These are phyloP conservation scores for Drosophila melanosoma DNA, from an alignment of 2,888 invertebrate genomes.

Conservation along the genomic window DNA sequence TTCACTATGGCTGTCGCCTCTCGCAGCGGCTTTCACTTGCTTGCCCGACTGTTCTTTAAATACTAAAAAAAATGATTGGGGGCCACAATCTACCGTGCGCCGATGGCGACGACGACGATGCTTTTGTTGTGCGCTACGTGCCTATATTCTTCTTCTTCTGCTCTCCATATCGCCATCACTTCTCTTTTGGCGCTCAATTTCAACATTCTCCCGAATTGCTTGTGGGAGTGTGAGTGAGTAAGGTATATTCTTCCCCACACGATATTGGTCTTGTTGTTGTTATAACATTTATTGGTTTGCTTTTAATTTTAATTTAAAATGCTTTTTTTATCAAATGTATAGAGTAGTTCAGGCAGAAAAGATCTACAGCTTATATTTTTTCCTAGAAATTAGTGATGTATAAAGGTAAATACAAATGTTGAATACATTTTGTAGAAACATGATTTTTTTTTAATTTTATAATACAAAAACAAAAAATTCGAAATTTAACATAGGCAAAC, in stretches of 20 bases:
- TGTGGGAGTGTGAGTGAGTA: constrained; percentile 18
- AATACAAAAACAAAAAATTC: constrained; percentile 4
- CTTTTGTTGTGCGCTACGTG: constrained; percentile 60
- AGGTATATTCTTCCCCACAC: constrained; percentile 31
- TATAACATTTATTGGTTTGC: constrained; percentile 31
- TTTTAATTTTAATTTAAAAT: constrained; percentile 25
- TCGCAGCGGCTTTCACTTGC: constrained; percentile 73
- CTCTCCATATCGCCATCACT: constrained; percentile 50
- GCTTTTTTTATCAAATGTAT: not conserved
- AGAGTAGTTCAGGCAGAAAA: not conserved
- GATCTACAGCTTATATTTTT: not conserved
- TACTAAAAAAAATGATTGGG: constrained; percentile 74
- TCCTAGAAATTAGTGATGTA: not conserved
- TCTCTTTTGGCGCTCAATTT: constrained; percentile 38
- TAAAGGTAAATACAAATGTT: not conserved
- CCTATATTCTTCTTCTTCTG: constrained; percentile 53
- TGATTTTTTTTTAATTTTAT: not conserved
- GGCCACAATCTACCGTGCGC: constrained; percentile 64
- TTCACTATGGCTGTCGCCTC: constrained; percentile 50
- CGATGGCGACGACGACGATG: constrained; percentile 42
- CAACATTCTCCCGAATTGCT: constrained; percentile 36
- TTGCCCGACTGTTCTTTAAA: constrained; percentile 81
- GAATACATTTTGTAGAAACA: not conserved
- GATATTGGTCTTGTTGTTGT: constrained; percentile 21
- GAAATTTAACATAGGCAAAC: constrained; percentile 17